Evolutionary conservation across 2,797 vertebrate species (phyloP), one percentile per base, ranked within the genome.

Genomic region (Oreonectes daqikongensis): DNA sequence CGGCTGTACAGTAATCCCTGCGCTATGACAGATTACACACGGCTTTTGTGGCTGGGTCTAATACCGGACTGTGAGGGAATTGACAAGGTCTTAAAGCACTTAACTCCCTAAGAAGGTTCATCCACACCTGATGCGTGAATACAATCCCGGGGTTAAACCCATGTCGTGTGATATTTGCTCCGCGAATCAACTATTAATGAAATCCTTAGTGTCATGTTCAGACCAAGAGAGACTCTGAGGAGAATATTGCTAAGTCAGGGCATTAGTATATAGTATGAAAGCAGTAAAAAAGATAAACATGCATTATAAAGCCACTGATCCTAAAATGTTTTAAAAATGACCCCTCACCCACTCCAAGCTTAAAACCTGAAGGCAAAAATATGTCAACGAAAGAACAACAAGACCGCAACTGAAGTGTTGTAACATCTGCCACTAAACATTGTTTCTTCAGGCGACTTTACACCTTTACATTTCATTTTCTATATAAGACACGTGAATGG

Each of bases 1-100:
- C 4, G 48, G 59, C 77, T 63, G 83, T 89, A 91, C 90, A 88
- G 90, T 92, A 92, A 93, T 92, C 92, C 90, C 86, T 83, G 48
- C 74, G 83, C 82, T 86, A 88, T 75, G 86, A 81, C 86, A 91
- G 90, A 91, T 91, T 91, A 91, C 87, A 86, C 86, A 85, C 42
- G 79, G 89, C 88, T 92, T 59, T 92, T 92, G 90, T 84, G 83
- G 88, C 85, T 59, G 82, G 82, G 86, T 90, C 87, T 89, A 88
- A 84, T 87, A 86, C 85, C 84, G 79, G 85, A 86, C 83, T 85
- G 82, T 81, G 79, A 52, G 85, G 82, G 83, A 83, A 84, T 88
- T 86, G 84, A 75, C 75, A 72, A 82, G 84, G 87, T 90, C 84
- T 88, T 84, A 57, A 83, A 73, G 78, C 86, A 88, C 85, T 90